These are phyloP conservation scores for Lepeophtheirus salmonis DNA, from an alignment of 1,140 invertebrate genomes.

Conservation along the genomic window DNA sequence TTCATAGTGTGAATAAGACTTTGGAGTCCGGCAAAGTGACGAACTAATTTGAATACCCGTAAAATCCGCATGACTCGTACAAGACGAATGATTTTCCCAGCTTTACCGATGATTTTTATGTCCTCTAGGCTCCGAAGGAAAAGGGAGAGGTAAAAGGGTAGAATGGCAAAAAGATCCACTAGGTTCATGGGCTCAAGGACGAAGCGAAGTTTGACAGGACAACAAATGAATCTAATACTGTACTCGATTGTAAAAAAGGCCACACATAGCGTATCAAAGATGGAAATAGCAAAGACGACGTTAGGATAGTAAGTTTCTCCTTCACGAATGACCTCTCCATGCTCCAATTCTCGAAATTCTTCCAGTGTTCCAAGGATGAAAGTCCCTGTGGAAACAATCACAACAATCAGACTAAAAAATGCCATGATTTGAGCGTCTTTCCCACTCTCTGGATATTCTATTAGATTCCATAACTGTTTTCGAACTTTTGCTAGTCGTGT, in stretches of 20 bases:
- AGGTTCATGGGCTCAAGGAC: slow-evolving; percentile 8
- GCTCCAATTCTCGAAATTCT: background rate
- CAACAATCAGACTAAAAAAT: background rate
- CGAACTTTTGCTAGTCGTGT: background rate
- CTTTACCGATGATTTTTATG: slow-evolving; percentile 12
- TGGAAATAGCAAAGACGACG: background rate
- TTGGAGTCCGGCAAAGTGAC: slow-evolving; percentile 17
- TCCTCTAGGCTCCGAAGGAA: background rate
- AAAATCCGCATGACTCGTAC: slow-evolving; percentile 13
- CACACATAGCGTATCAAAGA: background rate
- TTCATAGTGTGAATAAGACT: slow-evolving; percentile 10
- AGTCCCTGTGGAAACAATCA: slow-evolving; percentile 1
- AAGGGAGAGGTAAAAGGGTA: background rate
- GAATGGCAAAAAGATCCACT: slow-evolving; percentile 6
- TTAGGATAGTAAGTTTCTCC: background rate
- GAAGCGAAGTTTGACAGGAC: background rate
- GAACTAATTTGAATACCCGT: slow-evolving; percentile 12
- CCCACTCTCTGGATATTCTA: slow-evolving; percentile 13
- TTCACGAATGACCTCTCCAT: background rate
- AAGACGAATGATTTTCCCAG: slow-evolving; percentile 14
- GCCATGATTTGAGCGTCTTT: background rate
- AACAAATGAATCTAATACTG: background rate
- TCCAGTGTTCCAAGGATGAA: background rate
- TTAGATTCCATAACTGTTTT: slow-evolving; percentile 9
- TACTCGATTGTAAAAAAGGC: slow-evolving; percentile 7